Evolutionary conservation across 1,140 invertebrate genomes (phyloP).

Genomic region (Lamellibrachia luymesi): DNA sequence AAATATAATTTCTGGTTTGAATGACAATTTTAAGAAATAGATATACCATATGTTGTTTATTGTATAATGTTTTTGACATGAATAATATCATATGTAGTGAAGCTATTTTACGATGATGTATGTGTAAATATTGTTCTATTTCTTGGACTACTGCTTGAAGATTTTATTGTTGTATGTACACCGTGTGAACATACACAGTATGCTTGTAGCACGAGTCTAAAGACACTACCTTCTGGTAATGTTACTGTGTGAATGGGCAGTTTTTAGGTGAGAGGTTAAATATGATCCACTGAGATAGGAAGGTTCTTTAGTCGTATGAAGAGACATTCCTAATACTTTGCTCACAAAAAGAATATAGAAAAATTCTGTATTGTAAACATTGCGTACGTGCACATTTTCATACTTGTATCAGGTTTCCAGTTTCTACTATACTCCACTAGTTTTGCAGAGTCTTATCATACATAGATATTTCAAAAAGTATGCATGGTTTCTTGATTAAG

Average conservation of each 20-base stretch:
- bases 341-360: background rate
- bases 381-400: background rate
- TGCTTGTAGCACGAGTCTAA: background rate
- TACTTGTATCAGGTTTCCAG: background rate
- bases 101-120: background rate
- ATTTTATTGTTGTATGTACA: background rate
- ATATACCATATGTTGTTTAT: background rate
- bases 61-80: background rate
- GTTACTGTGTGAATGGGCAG: background rate
- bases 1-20: background rate
- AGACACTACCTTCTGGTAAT: background rate
- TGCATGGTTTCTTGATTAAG: background rate
- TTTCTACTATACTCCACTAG: background rate
- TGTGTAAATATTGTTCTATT: constrained; percentile 1
- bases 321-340: background rate
- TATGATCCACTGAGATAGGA: background rate
- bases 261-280: background rate
- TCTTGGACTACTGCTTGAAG: background rate
- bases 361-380: background rate
- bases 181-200: background rate
- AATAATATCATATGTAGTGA: background rate
- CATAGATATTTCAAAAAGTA: background rate
- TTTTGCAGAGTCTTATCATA: background rate
- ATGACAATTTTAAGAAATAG: background rate
- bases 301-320: background rate